phyloP scores from a whole-genome alignment of 2,888 invertebrate genomes.

The Ophraella communa region DNA sequence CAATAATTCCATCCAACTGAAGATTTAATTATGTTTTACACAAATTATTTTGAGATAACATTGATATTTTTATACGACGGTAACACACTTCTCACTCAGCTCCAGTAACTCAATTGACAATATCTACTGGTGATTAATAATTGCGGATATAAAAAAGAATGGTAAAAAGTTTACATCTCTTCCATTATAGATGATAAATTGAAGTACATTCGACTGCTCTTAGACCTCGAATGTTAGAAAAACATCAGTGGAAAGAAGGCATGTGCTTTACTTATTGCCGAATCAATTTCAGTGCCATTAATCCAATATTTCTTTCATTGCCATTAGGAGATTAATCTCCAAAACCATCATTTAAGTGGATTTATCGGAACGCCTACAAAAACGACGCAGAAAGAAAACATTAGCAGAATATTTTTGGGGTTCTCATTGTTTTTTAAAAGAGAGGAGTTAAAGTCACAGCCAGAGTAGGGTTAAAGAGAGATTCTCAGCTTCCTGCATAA shows the following conservation, averaged over 20 bases:
- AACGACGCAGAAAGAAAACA: conserved; percentile 28
- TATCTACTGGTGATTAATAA: conserved; percentile 34
- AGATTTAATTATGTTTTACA: background rate
- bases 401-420: conserved; percentile 32
- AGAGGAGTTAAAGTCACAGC: background rate
- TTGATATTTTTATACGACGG: background rate
- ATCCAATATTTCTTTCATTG: conserved; percentile 39
- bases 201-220: conserved; percentile 46
- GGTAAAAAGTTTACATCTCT: conserved; percentile 46
- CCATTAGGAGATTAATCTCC: conserved; percentile 40
- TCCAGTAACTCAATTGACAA: conserved; percentile 31
- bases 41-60: background rate
- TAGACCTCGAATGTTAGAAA: conserved; percentile 43
- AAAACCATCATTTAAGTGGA: conserved; percentile 33
- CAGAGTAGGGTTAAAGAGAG: background rate
- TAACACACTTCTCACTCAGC: conserved; percentile 5
- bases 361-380: conserved; percentile 33
- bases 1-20: background rate
- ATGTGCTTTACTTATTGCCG: conserved; percentile 47
- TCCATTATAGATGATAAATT: conserved; percentile 49
- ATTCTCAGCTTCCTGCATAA: background rate
- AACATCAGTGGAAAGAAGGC: conserved; percentile 42
- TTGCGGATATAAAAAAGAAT: conserved; percentile 36
- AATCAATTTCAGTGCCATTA: conserved; percentile 45
- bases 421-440: conserved; percentile 28